Conservation (phyloP, 1,140 invertebrate genomes). For the Euborellia annulipes region DNA sequence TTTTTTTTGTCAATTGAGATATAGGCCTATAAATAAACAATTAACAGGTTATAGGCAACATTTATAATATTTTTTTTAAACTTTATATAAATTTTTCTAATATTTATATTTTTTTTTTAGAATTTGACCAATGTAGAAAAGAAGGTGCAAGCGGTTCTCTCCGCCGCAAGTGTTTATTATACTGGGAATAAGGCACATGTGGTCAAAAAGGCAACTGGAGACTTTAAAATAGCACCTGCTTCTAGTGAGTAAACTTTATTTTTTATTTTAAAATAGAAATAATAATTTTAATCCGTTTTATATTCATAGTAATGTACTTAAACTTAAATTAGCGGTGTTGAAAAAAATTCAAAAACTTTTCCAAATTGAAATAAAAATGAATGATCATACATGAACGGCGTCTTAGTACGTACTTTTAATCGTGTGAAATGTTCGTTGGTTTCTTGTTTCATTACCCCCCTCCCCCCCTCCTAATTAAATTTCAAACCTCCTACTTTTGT, state of each 20-base stretch:
- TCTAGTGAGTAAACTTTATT: constrained; percentile 29
- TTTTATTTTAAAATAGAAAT: not conserved
- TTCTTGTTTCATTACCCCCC: too few relatives aligned
- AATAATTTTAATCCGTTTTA: not conserved
- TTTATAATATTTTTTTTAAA: too few relatives aligned
- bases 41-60: too few relatives aligned
- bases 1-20: too few relatives aligned
- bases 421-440: too few relatives aligned
- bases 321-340: not conserved
- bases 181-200: constrained; percentile 51
- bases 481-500: too few relatives aligned
- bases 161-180: constrained; percentile 55
- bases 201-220: constrained; percentile 49
- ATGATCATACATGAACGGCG: too few relatives aligned
- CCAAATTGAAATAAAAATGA: too few relatives aligned
- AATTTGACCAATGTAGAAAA: constrained; percentile 45
- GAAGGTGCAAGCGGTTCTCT: constrained; percentile 44
- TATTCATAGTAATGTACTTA: not conserved
- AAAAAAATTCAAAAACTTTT: not conserved
- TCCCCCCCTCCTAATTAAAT: too few relatives aligned
- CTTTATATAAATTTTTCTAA: too few relatives aligned
- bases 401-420: too few relatives aligned
- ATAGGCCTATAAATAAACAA: too few relatives aligned
- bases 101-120: constrained; percentile 11
- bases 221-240: constrained; percentile 38